Base-by-base conservation (phyloP, 2,113 vertebrate species). In the Gambusia affinis region DNA sequence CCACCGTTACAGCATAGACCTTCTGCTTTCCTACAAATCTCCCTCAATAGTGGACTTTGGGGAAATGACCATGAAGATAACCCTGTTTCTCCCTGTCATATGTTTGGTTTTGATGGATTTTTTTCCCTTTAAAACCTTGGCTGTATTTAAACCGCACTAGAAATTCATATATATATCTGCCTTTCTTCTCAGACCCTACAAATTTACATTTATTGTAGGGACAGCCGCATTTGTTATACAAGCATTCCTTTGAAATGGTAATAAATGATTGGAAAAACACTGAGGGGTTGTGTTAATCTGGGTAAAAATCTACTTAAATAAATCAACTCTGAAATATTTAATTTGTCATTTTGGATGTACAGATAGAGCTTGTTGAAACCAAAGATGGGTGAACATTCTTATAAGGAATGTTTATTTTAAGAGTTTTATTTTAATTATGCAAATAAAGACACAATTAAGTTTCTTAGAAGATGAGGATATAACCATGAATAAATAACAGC, bases 1-100 rank as follows among this genome's bases (percentile, higher is more conserved):
- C 97, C 69, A 95, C 94, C 0, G 95, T 94, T 3, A 88, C 90
- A 28, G 92, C 85, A 17, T 93, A 72, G 84, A 60, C 64, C 71
- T n/a, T 39, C 77, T 64, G 35, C 47, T 29, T 33, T 37, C 22
- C 1, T 44, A 75, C 8, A 37, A 73, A 60, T 67, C 29, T 3
- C 54, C 27, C 8, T 69, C 42, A 64, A 37, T 47, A 33, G 11
- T 62, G 31, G 57, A 70, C 63, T 66, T 64, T 33, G 75, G 1
- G 47, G 39, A 19, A 15, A 76, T 61, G 60, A 65, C 30, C 75
- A 42, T 24, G 28, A 66, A 64, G n/a, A 70, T 67, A 54, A 65
- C 65, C 1, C 51, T 60, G 15, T 37, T 42, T 65, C 3, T 73
- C 68, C 29, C 12, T 42, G 51, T 75, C 19, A 8, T n/a, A 12